Conservation (phyloP, 1,140 invertebrate genomes). For the Caenorhabditis remanei region DNA sequence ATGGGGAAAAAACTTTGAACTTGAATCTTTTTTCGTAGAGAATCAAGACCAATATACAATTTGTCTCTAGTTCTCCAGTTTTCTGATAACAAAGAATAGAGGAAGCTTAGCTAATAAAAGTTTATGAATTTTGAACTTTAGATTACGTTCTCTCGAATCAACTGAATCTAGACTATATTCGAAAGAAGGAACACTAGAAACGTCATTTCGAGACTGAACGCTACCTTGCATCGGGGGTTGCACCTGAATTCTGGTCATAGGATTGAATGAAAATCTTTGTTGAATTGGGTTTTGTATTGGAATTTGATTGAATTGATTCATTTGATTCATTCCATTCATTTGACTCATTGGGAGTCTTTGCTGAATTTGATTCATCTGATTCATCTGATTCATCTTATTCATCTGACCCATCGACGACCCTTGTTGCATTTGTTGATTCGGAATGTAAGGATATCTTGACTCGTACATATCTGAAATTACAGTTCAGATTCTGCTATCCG, state of each 20-base stretch:
- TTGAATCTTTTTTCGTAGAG: no score
- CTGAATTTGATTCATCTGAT: background rate
- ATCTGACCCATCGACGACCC: background rate
- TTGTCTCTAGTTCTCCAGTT: no score
- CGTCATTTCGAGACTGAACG: no score
- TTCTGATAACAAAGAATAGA: no score
- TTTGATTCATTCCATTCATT: background rate
- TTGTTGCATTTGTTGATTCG: conserved; percentile 11
- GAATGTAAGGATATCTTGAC: conserved; percentile 8
- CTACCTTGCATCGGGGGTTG: background rate
- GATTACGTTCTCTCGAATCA: no score
- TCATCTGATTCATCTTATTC: background rate
- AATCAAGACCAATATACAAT: no score
- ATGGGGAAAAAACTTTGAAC: no score
- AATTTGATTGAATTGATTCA: conserved; percentile 2
- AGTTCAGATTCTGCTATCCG: background rate
- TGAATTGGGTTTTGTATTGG: conserved; percentile 25
- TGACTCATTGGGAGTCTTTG: background rate
- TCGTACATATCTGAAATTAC: conserved; percentile 17
- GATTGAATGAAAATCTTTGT: conserved; percentile 22
- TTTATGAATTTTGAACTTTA: no score
- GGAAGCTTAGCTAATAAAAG: no score
- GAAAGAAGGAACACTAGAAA: background rate
- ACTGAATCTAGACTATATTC: background rate
- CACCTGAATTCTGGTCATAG: conserved; percentile 30